Evolutionary conservation across 1,140 invertebrate genomes (phyloP).

Genomic region (Triops cancriformis): DNA sequence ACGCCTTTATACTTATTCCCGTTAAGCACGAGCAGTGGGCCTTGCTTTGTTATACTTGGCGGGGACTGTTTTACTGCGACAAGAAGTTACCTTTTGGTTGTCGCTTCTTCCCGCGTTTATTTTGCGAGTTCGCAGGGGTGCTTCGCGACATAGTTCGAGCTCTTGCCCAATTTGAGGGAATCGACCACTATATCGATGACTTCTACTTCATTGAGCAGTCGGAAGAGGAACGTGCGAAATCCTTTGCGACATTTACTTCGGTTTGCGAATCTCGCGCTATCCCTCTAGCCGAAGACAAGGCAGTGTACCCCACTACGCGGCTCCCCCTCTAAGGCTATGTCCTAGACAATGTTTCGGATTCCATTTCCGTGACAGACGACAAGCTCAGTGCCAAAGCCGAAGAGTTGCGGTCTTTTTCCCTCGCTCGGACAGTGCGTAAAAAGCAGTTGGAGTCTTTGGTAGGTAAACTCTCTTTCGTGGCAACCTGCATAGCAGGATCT

Average conservation of each 20-base stretch:
- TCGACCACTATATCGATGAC: constrained; percentile 12
- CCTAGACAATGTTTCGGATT: background rate
- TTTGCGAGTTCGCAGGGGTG: background rate
- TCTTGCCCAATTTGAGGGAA: background rate
- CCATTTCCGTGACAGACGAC: background rate
- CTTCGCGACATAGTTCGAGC: background rate
- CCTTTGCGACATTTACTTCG: background rate
- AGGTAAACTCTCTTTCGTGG: background rate
- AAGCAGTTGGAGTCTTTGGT: background rate
- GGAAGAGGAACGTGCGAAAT: constrained; percentile 3
- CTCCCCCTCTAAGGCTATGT: background rate
- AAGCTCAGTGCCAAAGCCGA: background rate
- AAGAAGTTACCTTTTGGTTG: background rate
- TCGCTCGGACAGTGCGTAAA: background rate
- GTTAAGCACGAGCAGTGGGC: background rate
- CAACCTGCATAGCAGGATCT: constrained; percentile 13
- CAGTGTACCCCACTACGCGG: background rate
- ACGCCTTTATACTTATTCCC: background rate
- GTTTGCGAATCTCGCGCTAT: constrained; percentile 1
- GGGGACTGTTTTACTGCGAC: background rate
- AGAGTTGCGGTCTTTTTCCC: background rate
- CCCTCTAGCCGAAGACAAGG: background rate
- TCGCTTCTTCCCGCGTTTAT: background rate
- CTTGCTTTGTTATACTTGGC: background rate
- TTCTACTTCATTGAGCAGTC: constrained; percentile 2